Evolutionary conservation across 2,888 invertebrate genomes (phyloP), one percentile per base, ranked within the genome.

Genomic region (Pocota personata): DNA sequence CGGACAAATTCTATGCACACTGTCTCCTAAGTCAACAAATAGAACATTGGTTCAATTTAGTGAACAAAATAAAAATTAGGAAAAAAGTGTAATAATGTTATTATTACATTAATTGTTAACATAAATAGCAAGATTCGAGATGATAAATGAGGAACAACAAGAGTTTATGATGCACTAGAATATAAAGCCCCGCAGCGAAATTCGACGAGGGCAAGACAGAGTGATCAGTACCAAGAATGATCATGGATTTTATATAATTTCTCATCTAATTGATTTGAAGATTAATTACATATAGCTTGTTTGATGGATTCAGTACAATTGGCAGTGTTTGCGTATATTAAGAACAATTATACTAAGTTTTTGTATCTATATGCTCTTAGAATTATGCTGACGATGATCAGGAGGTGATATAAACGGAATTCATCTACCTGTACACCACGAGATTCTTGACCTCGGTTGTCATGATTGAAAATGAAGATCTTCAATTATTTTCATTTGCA

Each of bases 11-110:
- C 77, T 67, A 77, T 60, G 69, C 60, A 75, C 55, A 55, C 21
- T 52, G 43, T 30, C 73, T 10, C 40, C 64, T 40, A 40, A 35
- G 58, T 32, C 48, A 48, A 66, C 46, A 64, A 43, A 64, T 43
- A 50, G 37, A 76, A 50, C 73, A 55, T 75, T 35, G 30, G 40
- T 55, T 64, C 55, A 52, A 62, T 73, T 73, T 64, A 64, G 73
- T 55, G 21, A 40, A 40, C 52, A 55, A 10, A 46, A 66, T 16
- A 30, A 35, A 35, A 10, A 35, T 12, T 32, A 43, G 58, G 8
- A n/a, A 50, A 64, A 55, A 55, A 43, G 55, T 58, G 12, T 27
- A 40, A 57, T 66, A 57, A 67, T 76, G 58, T 58, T 58, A 76
- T 46, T 58, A n/a, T 30, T 37, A 40, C 37, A 66, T 52, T 67